Evolutionary conservation across 2,888 invertebrate genomes (phyloP), one percentile per base, ranked within the genome.

Genomic region (Cryptosula pallasiana): DNA sequence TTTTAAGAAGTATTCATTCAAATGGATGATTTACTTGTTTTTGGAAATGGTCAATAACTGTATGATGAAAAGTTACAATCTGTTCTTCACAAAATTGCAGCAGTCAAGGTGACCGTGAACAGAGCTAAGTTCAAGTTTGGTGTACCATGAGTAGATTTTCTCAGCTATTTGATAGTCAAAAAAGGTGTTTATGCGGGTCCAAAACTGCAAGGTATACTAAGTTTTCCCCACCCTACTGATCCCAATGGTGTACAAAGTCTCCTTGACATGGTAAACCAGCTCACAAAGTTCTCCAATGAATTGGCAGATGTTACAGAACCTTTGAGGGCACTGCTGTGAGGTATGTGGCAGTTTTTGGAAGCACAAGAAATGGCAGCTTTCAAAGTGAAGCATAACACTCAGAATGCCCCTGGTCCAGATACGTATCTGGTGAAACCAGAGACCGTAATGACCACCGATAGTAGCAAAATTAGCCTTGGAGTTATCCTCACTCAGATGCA

Each of bases 231-330:
- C 3, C 75, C 75, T 13, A 71, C n/a, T 27, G 36, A 57, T 69
- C 57, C 32, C n/a, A n/a, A 71, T 36, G 73, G 72, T 71, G 29
- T 76, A 29, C 73, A 75, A 70, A 23, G 35, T 54, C 73, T 76
- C 55, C 71, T 75, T 1, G 74, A 74, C 23, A 70, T 75, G 54
- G 71, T 71, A 2, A 74, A 57, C 29, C 75, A 76, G 36, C 55
- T 73, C 34, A 36, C 72, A 20, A 71, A 72, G n/a, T 73, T 71
- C 54, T 73, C 76, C 36, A 71, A 72, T 20, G 23, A 73, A 36
- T 32, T 73, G 5, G 35, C 71, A 5, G 35, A 72, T 16, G 69
- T 72, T n/a, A 72, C 75, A 1, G 54, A 57, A n/a, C 36, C 72
- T n/a, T n/a, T n/a, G n/a, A n/a, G n/a, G n/a, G n/a, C n/a, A n/a